Evolutionary conservation across 2,888 invertebrate species (phyloP).

Genomic region (Oscheius sp.): DNA sequence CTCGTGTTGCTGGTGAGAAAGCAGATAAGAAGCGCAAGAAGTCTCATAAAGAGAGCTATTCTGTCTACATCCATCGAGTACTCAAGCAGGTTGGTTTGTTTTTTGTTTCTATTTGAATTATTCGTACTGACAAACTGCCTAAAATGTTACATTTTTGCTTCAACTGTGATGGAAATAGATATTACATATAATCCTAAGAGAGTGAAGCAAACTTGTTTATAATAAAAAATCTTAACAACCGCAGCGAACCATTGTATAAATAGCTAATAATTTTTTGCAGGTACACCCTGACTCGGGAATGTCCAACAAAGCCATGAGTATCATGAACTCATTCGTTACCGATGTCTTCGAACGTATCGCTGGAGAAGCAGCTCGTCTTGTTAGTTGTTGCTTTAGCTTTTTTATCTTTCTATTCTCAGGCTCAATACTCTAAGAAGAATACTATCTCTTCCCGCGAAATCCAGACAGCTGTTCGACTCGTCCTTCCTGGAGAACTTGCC

Average conservation of each 20-base stretch:
- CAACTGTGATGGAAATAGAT: background rate
- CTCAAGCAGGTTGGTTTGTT: background rate
- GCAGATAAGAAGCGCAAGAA: background rate
- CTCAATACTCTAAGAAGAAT: conserved; percentile 77
- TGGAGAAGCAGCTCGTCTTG: conserved; percentile 73
- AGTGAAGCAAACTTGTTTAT: background rate
- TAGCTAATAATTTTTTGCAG: conserved; percentile 62
- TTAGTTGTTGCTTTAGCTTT: no score
- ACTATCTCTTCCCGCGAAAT: conserved; percentile 73
- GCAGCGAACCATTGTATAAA: background rate
- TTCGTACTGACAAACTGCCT: background rate
- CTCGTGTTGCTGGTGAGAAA: background rate
- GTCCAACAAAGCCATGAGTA: conserved; percentile 79
- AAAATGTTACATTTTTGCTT: no score
- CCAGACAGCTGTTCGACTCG: conserved; percentile 72
- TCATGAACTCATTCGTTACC: conserved; percentile 81
- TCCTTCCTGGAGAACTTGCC: conserved; percentile 43
- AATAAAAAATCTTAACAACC: no score
- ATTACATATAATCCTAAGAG: background rate
- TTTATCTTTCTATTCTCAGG: no score
- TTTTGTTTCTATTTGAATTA: background rate
- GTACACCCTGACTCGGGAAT: conserved; percentile 77
- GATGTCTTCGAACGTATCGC: conserved; percentile 81
- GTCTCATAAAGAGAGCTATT: background rate
- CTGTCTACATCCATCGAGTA: conserved; percentile 10